Conservation (phyloP, 1,140 invertebrate genomes). For the Drosophila littoralis region DNA sequence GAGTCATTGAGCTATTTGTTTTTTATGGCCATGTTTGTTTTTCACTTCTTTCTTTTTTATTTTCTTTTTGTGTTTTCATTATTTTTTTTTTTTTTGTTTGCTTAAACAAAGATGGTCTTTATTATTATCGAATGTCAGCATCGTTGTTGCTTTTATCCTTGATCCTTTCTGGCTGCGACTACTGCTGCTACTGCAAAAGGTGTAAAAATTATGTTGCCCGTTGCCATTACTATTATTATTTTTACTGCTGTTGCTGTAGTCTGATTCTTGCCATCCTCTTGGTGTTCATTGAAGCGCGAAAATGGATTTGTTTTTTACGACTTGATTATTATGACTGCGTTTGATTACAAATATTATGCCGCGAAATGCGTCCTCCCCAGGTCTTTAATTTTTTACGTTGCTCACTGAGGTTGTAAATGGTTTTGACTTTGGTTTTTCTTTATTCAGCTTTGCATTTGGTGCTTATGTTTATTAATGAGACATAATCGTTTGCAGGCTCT, state of each 20-base stretch:
- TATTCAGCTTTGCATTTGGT: conserved; percentile 38
- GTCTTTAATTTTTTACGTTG: conserved; percentile 42
- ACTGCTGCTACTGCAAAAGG: conserved; percentile 54
- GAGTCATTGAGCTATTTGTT: conserved; percentile 70
- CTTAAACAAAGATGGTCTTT: conserved; percentile 35
- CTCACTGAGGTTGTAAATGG: conserved; percentile 66
- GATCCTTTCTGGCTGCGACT: conserved; percentile 44
- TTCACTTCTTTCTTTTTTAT: neutral
- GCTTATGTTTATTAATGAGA: conserved; percentile 81
- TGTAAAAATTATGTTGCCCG: conserved; percentile 68
- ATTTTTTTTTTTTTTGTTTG: neutral
- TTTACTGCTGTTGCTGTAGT: conserved; percentile 57
- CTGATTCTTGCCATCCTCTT: conserved; percentile 26
- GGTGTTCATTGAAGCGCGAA: conserved; percentile 72
- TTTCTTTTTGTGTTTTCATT: neutral
- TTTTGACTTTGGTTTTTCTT: conserved; percentile 60
- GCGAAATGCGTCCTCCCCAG: conserved; percentile 35
- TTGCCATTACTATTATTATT: conserved; percentile 80
- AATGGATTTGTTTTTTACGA: conserved; percentile 83
- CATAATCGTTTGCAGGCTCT: conserved; percentile 53
- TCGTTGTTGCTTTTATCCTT: conserved; percentile 44
- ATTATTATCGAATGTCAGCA: conserved; percentile 54
- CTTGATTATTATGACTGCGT: conserved; percentile 83
- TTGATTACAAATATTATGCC: conserved; percentile 79
- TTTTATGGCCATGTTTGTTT: conserved; percentile 52